A percentile compares a stretch with the other conserved stretches of the same genome.
phyloP scores from a whole-genome alignment of 2,113 vertebrate species.

The Archocentrus centrarchus region DNA sequence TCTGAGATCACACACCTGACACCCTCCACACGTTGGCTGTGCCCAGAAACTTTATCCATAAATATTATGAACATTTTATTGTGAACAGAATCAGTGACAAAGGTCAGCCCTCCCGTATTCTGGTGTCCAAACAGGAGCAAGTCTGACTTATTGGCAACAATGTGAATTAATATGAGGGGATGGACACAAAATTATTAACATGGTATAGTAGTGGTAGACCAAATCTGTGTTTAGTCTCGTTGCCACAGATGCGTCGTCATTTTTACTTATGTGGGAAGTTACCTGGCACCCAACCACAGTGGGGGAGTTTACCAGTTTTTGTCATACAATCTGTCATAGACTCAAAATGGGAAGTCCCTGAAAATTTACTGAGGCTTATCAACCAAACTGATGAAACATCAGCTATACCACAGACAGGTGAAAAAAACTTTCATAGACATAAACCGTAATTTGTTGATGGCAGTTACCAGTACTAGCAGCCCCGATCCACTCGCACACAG shows the following conservation, averaged over 20 bases:
- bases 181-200: not conserved
- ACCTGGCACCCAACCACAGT: not conserved
- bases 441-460: not conserved
- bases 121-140: not conserved
- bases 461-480: not conserved
- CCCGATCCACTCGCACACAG: not conserved
- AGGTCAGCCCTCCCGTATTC: not conserved
- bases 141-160: not conserved
- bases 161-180: not conserved
- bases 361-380: not conserved
- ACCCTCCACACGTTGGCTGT: not conserved
- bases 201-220: not conserved
- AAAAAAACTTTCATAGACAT: not conserved
- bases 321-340: not conserved
- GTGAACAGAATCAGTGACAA: not conserved
- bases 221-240: conserved; percentile 1
- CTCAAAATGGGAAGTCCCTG: conserved; percentile 22
- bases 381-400: not conserved
- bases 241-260: not conserved
- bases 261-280: not conserved
- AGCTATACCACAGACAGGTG: not conserved
- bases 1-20: not conserved
- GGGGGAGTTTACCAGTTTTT: conserved; percentile 8
- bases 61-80: too few species aligned
- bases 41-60: not conserved